These are phyloP conservation scores for Steinernema feltiae DNA, from an alignment of 1,140 invertebrate genomes.

Conservation along the genomic window DNA sequence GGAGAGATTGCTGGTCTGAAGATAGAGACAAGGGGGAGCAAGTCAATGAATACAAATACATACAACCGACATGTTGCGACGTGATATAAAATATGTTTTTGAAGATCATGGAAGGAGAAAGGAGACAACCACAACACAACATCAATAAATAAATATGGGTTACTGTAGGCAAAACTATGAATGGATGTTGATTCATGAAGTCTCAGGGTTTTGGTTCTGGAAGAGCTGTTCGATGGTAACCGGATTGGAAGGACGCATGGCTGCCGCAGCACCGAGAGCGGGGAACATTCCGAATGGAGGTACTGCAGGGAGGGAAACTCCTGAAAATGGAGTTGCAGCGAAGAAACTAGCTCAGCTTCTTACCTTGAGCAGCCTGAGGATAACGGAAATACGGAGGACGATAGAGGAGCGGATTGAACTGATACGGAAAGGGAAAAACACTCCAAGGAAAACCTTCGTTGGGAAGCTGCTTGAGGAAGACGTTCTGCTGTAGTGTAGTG, in stretches of 20 bases:
- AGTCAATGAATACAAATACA: not conserved
- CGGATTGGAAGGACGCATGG: not conserved
- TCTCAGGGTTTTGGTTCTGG: not conserved
- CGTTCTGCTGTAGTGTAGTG: not conserved
- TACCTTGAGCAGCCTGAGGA: not conserved
- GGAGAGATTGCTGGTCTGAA: not conserved
- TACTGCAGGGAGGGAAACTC: not conserved
- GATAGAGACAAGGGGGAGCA: too few relatives aligned
- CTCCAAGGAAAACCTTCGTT: not conserved
- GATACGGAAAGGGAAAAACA: not conserved
- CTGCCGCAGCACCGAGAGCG: not conserved
- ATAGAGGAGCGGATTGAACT: not conserved
- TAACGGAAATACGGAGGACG: not conserved
- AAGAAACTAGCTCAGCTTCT: not conserved
- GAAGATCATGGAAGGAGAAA: not conserved
- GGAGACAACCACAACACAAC: not conserved
- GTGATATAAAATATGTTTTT: not conserved
- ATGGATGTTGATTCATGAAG: not conserved
- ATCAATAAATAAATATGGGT: not conserved
- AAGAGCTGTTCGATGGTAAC: not conserved
- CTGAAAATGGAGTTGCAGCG: not conserved
- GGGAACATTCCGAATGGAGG: constrained; percentile 1
- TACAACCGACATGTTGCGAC: not conserved
- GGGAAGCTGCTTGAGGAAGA: not conserved
- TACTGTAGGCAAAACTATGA: not conserved